phyloP scores from a whole-genome alignment of 2,888 invertebrate species.

The Erebia epiphron region DNA sequence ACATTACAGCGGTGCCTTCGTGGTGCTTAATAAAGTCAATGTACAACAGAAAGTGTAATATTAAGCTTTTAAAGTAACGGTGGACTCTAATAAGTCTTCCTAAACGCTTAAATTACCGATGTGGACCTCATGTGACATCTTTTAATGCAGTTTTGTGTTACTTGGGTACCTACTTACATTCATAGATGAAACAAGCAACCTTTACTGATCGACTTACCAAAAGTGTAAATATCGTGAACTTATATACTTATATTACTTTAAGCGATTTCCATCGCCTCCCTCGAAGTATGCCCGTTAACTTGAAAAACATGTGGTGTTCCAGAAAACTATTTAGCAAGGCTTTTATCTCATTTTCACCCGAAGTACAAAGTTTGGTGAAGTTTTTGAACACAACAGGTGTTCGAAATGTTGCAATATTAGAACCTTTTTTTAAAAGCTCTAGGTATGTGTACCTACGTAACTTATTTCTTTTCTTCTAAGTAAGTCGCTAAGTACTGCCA shows the following conservation, averaged over 20 bases:
- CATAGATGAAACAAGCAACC: too few relatives aligned
- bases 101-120: too few relatives aligned
- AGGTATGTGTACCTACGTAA: constrained; percentile 39
- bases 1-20: too few relatives aligned
- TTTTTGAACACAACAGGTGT: constrained; percentile 78
- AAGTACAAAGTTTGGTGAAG: constrained; percentile 76
- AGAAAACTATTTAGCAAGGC: constrained; percentile 79
- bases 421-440: constrained; percentile 53
- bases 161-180: too few relatives aligned
- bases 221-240: constrained; percentile 26
- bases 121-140: too few relatives aligned
- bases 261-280: constrained; percentile 52
- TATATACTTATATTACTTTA: constrained; percentile 30
- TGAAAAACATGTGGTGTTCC: constrained; percentile 74
- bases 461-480: constrained; percentile 41
- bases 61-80: too few relatives aligned
- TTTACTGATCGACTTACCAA: constrained; percentile 2
- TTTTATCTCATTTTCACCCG: constrained; percentile 77
- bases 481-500: neutral
- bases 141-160: too few relatives aligned
- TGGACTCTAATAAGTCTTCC: too few relatives aligned
- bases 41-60: too few relatives aligned
- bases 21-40: too few relatives aligned
- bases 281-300: constrained; percentile 67
- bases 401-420: constrained; percentile 65